A percentile compares a stretch with the other conserved stretches of the same genome.
Evolutionary conservation across 2,113 vertebrate genomes (phyloP).

Genomic region (Centropus bengalensis): DNA sequence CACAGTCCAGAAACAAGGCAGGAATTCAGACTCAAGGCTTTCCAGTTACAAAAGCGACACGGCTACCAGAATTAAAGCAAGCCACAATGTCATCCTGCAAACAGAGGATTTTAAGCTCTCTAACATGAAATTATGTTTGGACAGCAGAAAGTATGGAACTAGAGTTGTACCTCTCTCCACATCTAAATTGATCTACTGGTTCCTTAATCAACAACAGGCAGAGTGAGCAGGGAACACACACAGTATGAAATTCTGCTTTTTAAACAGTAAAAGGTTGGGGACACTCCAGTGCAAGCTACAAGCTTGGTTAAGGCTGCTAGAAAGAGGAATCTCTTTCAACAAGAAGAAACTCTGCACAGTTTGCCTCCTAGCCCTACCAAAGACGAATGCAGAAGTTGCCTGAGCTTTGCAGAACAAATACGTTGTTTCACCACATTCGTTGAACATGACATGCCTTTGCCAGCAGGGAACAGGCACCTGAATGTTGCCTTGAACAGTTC

Average conservation of each 20-base stretch:
- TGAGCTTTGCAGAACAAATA: not conserved
- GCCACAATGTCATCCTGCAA: not conserved
- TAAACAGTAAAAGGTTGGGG: not conserved
- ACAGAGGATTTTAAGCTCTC: not conserved
- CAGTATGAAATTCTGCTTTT: not conserved
- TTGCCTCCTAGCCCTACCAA: not conserved
- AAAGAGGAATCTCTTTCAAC: not conserved
- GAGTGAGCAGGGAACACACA: not conserved
- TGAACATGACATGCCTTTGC: not conserved
- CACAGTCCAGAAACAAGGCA: not conserved
- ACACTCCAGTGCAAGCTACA: not conserved
- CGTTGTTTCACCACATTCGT: not conserved
- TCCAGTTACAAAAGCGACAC: not conserved
- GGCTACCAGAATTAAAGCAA: not conserved
- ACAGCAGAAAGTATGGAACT: not conserved
- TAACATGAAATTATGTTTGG: not conserved
- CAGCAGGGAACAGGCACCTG: not conserved
- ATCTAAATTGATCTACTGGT: not conserved
- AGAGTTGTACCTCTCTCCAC: not conserved
- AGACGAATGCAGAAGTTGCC: not conserved
- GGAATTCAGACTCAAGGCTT: not conserved
- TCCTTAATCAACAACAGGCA: not conserved
- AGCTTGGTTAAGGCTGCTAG: not conserved
- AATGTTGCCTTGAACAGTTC: not conserved
- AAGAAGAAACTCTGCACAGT: not conserved